A percentile compares a stretch with the other conserved stretches of the same genome.
phyloP scores from a whole-genome alignment of 2,113 vertebrate species.

The Petroica traversi region DNA sequence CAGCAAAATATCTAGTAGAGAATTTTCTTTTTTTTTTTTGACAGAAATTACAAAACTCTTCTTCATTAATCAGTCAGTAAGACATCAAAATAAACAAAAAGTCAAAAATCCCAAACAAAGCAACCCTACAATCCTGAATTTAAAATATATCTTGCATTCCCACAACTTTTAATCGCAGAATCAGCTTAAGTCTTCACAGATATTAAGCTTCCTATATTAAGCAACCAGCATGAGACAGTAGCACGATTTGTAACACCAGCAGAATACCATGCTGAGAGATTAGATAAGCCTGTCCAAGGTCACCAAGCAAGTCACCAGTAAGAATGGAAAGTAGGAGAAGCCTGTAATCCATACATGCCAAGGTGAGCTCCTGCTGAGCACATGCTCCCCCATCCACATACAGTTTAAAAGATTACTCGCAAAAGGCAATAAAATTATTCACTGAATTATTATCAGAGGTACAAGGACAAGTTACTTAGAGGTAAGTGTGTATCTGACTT shows the following conservation, averaged over 20 bases:
- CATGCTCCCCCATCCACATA: rapidly evolving
- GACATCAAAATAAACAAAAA: not conserved
- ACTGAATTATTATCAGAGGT: not conserved
- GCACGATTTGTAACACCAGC: not conserved
- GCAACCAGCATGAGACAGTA: not conserved
- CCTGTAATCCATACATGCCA: rapidly evolving
- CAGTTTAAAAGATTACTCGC: not conserved
- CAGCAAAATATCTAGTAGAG: not conserved
- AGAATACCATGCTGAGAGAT: not conserved
- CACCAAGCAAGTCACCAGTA: not conserved
- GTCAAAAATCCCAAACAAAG: not conserved
- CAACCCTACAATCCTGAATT: not conserved
- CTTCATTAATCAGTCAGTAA: not conserved
- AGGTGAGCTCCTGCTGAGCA: not conserved
- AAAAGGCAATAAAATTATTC: not conserved
- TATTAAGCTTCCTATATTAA: not conserved
- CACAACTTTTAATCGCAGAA: not conserved
- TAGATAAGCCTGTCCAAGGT: not conserved
- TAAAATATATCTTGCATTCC: not conserved
- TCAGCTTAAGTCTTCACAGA: not conserved
- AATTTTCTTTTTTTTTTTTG: not conserved
- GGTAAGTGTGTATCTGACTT: not conserved
- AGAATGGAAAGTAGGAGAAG: not conserved
- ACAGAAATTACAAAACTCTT: not conserved
- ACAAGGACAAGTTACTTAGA: not conserved